Percentiles rank a stretch among this genome's conserved stretches.
These are phyloP conservation scores for Mastigias papua DNA, from an alignment of 30 jellyfish, hydroid and myxozoan genomes.

Conservation along the genomic window DNA sequence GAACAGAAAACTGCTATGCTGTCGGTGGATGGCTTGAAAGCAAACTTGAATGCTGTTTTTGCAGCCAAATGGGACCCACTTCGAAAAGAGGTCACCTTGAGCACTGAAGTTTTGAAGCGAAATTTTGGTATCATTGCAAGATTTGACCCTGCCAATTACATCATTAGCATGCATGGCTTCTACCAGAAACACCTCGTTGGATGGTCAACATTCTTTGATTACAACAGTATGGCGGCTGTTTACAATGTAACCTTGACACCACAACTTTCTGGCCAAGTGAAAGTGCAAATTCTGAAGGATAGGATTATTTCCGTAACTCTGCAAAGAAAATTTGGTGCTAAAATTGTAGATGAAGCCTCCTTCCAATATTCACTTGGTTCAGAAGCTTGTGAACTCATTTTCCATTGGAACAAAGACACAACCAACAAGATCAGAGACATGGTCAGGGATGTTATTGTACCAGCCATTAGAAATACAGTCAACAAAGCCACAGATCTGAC, in stretches of 20 bases:
- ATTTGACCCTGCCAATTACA: slow-evolving; percentile 70
- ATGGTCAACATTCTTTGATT: slow-evolving; percentile 66
- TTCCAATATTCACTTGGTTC: slow-evolving; percentile 80
- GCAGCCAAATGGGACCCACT: slow-evolving; percentile 81
- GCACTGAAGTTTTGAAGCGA: slow-evolving; percentile 72
- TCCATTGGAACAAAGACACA: slow-evolving; percentile 94
- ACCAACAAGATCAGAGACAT: slow-evolving; percentile 56
- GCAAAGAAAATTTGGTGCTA: slow-evolving; percentile 75
- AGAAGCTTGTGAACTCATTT: slow-evolving; percentile 76
- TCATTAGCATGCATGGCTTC: slow-evolving; percentile 72
- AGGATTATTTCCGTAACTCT: slow-evolving; percentile 75
- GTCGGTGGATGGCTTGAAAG: slow-evolving; percentile 72
- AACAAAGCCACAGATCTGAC: slow-evolving; percentile 30
- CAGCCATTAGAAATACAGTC: slow-evolving; percentile 47
- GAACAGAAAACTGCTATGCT: slow-evolving; percentile 58
- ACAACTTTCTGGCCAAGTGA: slow-evolving; percentile 74
- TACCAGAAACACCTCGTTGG: slow-evolving; percentile 83
- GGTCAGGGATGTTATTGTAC: slow-evolving; percentile 48
- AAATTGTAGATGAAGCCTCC: slow-evolving; percentile 81
- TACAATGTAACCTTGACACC: slow-evolving; percentile 89
- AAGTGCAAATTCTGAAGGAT: slow-evolving; percentile 80
- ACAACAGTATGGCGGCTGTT: slow-evolving; percentile 77
- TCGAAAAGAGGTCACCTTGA: slow-evolving; percentile 66
- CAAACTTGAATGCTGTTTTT: slow-evolving; percentile 72
- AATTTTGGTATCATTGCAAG: slow-evolving; percentile 82